A percentile compares a stretch with the other conserved stretches of the same genome.
These are phyloP conservation scores for Rhamphomyia laevipes DNA, from an alignment of 2,888 invertebrate genomes.

Conservation along the genomic window DNA sequence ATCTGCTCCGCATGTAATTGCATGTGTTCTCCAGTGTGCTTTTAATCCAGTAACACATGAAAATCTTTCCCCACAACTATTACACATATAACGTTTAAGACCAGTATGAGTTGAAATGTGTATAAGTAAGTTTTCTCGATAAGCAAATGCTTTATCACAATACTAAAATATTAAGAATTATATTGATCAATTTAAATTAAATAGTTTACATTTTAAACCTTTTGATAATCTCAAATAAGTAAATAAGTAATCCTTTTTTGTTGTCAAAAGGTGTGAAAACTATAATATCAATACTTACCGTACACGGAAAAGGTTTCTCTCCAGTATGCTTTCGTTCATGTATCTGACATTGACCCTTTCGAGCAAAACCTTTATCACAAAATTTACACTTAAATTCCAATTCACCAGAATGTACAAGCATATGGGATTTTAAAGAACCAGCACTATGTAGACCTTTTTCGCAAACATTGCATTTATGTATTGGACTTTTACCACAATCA, in stretches of 20 bases:
- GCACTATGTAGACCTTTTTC: conserved; percentile 36
- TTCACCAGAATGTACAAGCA: conserved; percentile 29
- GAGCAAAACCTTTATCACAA: not conserved
- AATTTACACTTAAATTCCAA: not conserved
- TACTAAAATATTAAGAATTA: not conserved
- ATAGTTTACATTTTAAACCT: too few species aligned
- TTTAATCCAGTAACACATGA: not conserved
- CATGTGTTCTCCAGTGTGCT: not conserved
- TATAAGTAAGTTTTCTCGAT: not conserved
- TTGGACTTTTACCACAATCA: conserved; percentile 36
- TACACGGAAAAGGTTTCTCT: not conserved
- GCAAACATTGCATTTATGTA: conserved; percentile 35
- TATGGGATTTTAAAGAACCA: conserved; percentile 38
- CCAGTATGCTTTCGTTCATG: not conserved
- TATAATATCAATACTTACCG: not conserved
- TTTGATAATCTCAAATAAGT: too few species aligned
- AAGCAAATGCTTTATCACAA: not conserved
- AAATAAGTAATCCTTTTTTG: too few species aligned
- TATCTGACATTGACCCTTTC: not conserved
- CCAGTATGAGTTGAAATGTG: not conserved
- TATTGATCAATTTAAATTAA: not conserved
- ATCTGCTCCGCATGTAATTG: not conserved
- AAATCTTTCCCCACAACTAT: not conserved
- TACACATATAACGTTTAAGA: not conserved
- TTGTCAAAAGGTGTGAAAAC: too few species aligned